These are phyloP conservation scores for Athalia rosae DNA, from an alignment of 2,888 invertebrate genomes.

Conservation along the genomic window DNA sequence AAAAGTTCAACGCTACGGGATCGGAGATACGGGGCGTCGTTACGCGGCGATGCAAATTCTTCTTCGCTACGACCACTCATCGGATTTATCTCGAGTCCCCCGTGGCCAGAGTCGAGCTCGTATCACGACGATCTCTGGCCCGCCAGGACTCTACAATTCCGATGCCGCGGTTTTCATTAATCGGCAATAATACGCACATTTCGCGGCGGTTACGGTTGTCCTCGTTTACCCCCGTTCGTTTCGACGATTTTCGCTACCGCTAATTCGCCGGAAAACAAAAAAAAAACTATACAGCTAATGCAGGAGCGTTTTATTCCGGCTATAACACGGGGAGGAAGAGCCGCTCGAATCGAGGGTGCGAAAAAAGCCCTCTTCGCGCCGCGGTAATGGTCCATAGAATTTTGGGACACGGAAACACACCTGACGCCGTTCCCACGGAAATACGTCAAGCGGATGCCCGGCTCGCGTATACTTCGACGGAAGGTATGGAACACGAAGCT, in stretches of 20 bases:
- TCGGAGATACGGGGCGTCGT: neutral
- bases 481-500: neutral
- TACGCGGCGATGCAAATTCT: constrained; percentile 5
- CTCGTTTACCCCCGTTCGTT: too few relatives aligned
- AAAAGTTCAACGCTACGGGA: constrained; percentile 31
- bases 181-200: too few relatives aligned
- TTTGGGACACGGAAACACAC: constrained; percentile 16
- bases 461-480: neutral
- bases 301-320: neutral
- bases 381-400: neutral
- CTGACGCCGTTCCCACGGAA: constrained; percentile 8
- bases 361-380: neutral
- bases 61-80: neutral
- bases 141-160: neutral
- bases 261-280: neutral
- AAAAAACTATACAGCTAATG: too few relatives aligned
- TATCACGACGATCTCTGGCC: neutral
- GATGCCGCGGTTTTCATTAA: too few relatives aligned
- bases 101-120: neutral
- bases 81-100: neutral
- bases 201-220: too few relatives aligned
- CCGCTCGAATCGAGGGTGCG: neutral
- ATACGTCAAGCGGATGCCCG: constrained; percentile 17
- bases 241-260: too few relatives aligned
- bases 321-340: neutral